Evolutionary conservation across 2,113 vertebrate genomes (phyloP).

Genomic region (Phyllostomus hastatus): DNA sequence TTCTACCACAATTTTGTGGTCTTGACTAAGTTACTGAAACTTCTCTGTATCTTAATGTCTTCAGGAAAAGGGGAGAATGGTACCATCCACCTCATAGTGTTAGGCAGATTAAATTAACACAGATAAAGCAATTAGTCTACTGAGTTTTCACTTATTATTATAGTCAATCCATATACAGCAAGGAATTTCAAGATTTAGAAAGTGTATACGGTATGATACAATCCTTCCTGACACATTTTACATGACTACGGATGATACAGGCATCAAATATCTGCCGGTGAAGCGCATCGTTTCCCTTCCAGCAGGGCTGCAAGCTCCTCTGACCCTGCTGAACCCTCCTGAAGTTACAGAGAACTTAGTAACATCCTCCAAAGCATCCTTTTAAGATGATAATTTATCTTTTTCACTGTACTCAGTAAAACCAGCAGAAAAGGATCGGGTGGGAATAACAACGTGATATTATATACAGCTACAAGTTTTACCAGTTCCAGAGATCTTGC

Average conservation of each 20-base stretch:
- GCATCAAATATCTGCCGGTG: neutral
- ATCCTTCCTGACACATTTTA: neutral
- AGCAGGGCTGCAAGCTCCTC: neutral
- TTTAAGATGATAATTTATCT: conserved; percentile 75
- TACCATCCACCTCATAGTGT: neutral
- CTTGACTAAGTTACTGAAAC: neutral
- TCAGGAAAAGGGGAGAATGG: neutral
- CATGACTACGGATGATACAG: neutral
- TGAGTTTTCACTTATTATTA: neutral
- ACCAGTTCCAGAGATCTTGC: conserved; percentile 50
- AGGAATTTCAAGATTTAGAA: neutral
- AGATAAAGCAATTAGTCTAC: neutral
- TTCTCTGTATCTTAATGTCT: neutral
- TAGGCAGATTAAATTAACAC: neutral
- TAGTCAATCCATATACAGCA: neutral
- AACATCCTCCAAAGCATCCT: conserved; percentile 22
- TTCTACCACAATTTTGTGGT: neutral
- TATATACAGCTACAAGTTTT: conserved; percentile 32
- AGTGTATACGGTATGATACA: neutral
- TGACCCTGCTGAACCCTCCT: neutral
- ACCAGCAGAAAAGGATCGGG: conserved; percentile 49
- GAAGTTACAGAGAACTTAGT: conserved; percentile 63
- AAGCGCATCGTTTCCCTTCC: neutral
- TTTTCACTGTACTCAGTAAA: conserved; percentile 72
- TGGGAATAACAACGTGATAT: conserved; percentile 36